Percentiles rank a stretch among this genome's conserved stretches.
phyloP scores from a whole-genome alignment of 53 echinoderm and acorn worm genomes.

The Holothuria scabra region DNA sequence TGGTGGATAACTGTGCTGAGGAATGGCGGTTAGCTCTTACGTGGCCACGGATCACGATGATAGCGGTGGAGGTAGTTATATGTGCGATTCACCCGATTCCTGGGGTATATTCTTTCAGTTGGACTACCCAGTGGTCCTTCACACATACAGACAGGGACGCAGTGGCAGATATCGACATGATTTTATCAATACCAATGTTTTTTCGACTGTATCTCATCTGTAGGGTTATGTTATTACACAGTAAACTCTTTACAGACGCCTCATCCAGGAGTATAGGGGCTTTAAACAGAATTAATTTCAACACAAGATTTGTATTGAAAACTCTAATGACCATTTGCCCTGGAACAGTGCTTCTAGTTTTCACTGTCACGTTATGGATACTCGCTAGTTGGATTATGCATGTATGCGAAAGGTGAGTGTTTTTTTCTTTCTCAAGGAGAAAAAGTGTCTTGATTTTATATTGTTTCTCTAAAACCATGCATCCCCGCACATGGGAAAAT shows the following conservation, averaged over 20 bases:
- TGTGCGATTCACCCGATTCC: slow-evolving; percentile 98
- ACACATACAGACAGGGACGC: slow-evolving; percentile 79
- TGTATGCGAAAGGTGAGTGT: slow-evolving; percentile 98
- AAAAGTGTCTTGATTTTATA: neutral
- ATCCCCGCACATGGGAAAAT: too few species aligned
- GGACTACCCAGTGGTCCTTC: slow-evolving; percentile 91
- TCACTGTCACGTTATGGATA: slow-evolving; percentile 99
- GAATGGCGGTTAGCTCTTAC: slow-evolving; percentile 99
- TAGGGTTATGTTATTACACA: slow-evolving; percentile 99
- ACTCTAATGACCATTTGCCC: slow-evolving; percentile 99
- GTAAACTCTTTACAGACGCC: slow-evolving; percentile 99
- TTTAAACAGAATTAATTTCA: slow-evolving; percentile 98
- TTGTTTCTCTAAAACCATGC: neutral
- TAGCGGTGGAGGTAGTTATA: slow-evolving; percentile 81
- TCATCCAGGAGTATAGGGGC: slow-evolving; percentile 99
- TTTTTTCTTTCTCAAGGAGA: too few species aligned
- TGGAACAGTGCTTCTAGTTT: slow-evolving; percentile 96
- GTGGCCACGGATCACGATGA: slow-evolving; percentile 83
- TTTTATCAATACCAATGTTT: slow-evolving; percentile 99
- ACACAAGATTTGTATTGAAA: slow-evolving; percentile 97
- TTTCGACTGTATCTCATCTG: slow-evolving; percentile 96
- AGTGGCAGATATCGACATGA: slow-evolving; percentile 84
- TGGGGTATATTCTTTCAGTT: slow-evolving; percentile 82
- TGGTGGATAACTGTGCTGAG: slow-evolving; percentile 99
- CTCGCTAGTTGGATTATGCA: slow-evolving; percentile 99